A percentile compares a stretch with the other conserved stretches of the same genome.
Evolutionary conservation across 2,113 vertebrate genomes (phyloP).

Genomic region (Varanus salvator): DNA sequence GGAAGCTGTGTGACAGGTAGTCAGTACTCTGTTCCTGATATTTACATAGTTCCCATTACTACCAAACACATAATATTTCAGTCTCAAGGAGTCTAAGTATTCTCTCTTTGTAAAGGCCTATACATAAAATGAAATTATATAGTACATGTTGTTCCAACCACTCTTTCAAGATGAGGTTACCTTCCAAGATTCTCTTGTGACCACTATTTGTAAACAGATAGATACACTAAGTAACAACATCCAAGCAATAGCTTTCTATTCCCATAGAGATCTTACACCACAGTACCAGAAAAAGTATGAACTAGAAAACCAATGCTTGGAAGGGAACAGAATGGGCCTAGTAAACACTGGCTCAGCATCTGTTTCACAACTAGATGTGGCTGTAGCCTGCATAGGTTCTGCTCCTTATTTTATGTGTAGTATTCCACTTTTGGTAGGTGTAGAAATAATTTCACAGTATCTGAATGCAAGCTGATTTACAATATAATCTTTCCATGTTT

Average conservation of each 20-base stretch:
- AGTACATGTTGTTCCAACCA: conserved; percentile 21
- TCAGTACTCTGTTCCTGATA: conserved; percentile 34
- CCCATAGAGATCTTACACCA: background rate
- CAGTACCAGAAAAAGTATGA: conserved; percentile 29
- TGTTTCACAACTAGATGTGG: rapidly evolving
- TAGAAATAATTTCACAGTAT: background rate
- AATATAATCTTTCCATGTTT: background rate
- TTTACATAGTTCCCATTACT: conserved; percentile 34
- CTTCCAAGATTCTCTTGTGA: conserved; percentile 32
- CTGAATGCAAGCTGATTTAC: background rate
- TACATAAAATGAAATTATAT: conserved; percentile 62
- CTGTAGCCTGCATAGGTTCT: background rate
- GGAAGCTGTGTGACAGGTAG: conserved; percentile 43
- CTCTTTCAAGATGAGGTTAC: conserved; percentile 19
- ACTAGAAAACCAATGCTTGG: background rate
- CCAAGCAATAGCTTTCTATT: background rate
- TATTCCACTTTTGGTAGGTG: rapidly evolving
- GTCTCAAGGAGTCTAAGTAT: conserved; percentile 50
- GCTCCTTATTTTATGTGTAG: background rate
- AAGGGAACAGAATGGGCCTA: background rate
- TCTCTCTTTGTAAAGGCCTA: conserved; percentile 24
- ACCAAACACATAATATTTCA: conserved; percentile 31
- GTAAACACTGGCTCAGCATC: rapidly evolving
- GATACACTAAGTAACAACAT: conserved; percentile 26
- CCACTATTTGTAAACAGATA: conserved; percentile 36